phyloP scores from a whole-genome alignment of 2,888 invertebrate genomes.

The Erpobdella octoculata region DNA sequence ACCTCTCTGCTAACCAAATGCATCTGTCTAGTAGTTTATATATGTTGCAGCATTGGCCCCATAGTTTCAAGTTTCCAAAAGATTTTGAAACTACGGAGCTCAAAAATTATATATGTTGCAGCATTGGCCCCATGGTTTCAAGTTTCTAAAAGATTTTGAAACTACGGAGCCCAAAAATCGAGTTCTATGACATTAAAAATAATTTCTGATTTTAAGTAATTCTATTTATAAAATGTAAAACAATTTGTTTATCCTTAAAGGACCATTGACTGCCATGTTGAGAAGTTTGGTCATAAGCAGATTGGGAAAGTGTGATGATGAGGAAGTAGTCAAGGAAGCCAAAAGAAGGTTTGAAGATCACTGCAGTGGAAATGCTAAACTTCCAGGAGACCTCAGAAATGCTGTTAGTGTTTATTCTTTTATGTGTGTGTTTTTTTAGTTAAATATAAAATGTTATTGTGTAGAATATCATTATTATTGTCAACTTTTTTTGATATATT shows the following conservation, averaged over 20 bases:
- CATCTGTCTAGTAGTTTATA: no score
- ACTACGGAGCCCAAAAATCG: no score
- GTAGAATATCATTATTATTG: neutral
- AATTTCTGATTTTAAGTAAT: no score
- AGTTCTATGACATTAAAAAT: no score
- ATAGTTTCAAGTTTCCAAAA: no score
- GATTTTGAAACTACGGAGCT: no score
- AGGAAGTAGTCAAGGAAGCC: constrained; percentile 69
- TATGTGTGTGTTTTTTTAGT: neutral
- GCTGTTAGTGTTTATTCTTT: constrained; percentile 55
- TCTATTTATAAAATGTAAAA: no score
- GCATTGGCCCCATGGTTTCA: no score
- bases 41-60: no score
- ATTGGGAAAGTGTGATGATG: constrained; percentile 73
- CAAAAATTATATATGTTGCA: no score
- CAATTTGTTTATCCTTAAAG: constrained; percentile 44
- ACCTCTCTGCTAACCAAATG: no score
- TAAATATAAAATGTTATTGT: neutral
- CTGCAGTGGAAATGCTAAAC: constrained; percentile 43
- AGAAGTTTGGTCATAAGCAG: constrained; percentile 74
- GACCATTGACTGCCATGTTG: constrained; percentile 74
- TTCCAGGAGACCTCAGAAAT: constrained; percentile 78
- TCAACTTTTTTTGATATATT: neutral
- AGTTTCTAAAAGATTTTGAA: no score
- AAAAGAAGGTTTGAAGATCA: constrained; percentile 65